These are phyloP conservation scores for Siphlonurus alternatus DNA, from an alignment of 2,888 invertebrate species.

Conservation along the genomic window DNA sequence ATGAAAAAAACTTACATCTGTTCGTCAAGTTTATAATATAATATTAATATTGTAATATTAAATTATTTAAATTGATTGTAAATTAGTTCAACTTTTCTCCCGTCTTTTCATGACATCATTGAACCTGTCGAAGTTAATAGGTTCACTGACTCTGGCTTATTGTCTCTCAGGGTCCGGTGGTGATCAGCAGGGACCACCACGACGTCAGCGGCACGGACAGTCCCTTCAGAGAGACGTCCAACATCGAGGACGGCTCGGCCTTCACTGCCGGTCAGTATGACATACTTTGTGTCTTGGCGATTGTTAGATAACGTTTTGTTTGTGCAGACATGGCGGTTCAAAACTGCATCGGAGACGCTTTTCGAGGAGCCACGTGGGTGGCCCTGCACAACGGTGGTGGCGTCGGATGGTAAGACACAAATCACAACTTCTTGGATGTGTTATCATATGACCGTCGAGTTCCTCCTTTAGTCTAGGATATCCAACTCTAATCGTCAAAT, in stretches of 20 bases:
- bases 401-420: constrained; percentile 35
- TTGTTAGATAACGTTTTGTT: too few species aligned
- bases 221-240: constrained; percentile 42
- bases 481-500: not conserved
- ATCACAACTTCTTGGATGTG: not conserved
- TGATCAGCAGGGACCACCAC: constrained; percentile 41
- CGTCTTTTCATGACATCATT: not conserved
- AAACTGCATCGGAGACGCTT: constrained; percentile 37
- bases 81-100: too few species aligned
- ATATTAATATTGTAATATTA: too few species aligned
- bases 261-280: constrained; percentile 33
- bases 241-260: constrained; percentile 40
- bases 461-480: not conserved
- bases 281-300: not conserved
- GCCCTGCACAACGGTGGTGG: constrained; percentile 39
- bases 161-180: constrained; percentile 32
- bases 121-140: too few species aligned
- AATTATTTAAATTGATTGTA: too few species aligned
- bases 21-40: too few species aligned
- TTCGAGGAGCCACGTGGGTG: constrained; percentile 44
- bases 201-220: constrained; percentile 45
- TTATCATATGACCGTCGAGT: not conserved
- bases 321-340: constrained; percentile 38
- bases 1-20: too few species aligned
- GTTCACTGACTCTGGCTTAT: too few species aligned